phyloP scores from a whole-genome alignment of 2,888 invertebrate genomes.

The Lutraria lutraria region DNA sequence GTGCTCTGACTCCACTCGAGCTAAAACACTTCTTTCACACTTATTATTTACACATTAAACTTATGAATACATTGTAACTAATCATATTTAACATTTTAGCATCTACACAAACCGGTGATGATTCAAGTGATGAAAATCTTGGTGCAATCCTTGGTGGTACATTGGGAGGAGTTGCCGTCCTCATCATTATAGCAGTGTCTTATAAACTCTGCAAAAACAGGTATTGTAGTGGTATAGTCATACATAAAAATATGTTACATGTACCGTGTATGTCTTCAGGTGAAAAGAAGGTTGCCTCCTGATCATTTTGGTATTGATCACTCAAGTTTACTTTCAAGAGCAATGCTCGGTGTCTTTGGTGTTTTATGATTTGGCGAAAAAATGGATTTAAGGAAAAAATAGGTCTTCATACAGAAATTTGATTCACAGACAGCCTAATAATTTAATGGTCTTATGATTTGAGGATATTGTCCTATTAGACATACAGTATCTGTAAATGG shows the following conservation, averaged over 20 bases:
- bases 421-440: no score
- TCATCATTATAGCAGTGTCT: slow-evolving; percentile 31
- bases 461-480: no score
- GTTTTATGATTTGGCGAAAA: not conserved
- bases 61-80: no score
- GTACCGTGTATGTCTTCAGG: not conserved
- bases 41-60: no score
- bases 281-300: not conserved
- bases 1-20: no score
- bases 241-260: not conserved
- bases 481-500: no score
- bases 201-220: slow-evolving; percentile 33
- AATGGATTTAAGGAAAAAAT: not conserved
- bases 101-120: slow-evolving; percentile 16
- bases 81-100: not conserved
- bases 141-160: slow-evolving; percentile 48
- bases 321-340: not conserved
- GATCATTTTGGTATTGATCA: not conserved
- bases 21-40: no score
- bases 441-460: no score
- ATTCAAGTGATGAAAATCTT: slow-evolving; percentile 19
- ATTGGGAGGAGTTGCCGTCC: slow-evolving; percentile 38
- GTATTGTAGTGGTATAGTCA: not conserved
- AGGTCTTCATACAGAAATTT: not conserved
- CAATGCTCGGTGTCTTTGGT: not conserved